phyloP scores from a whole-genome alignment of 2,113 vertebrate species.

The Indicator indicator region DNA sequence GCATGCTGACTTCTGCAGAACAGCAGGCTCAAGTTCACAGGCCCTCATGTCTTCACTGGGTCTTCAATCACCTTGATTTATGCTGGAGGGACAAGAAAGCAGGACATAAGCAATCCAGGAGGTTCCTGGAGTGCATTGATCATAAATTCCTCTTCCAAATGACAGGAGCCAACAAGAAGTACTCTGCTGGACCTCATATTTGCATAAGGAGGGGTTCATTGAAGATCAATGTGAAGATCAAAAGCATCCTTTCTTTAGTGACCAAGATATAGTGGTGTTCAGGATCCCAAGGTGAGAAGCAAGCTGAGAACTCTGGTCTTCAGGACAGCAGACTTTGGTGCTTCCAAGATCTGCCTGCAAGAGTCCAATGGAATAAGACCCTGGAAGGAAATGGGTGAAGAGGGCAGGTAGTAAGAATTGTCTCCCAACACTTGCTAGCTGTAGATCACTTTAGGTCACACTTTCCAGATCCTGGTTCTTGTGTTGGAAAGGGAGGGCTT shows the following conservation, averaged over 20 bases:
- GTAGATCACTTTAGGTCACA: not conserved
- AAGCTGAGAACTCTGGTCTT: not conserved
- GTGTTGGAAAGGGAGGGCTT: not conserved
- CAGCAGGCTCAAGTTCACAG: not conserved
- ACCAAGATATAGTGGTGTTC: too few species aligned
- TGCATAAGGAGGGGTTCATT: too few species aligned
- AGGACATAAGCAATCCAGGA: too few species aligned
- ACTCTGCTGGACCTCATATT: too few species aligned
- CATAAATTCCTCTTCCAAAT: too few species aligned
- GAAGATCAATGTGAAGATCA: too few species aligned
- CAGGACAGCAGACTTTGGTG: not conserved
- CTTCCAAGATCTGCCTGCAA: not conserved
- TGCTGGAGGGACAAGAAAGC: too few species aligned
- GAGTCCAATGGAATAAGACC: not conserved
- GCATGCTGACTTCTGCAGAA: not conserved
- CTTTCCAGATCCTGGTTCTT: not conserved
- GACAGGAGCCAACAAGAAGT: too few species aligned
- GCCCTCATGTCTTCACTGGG: not conserved
- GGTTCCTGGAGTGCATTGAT: too few species aligned
- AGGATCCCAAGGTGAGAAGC: not conserved
- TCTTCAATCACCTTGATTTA: too few species aligned
- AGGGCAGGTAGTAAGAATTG: not conserved
- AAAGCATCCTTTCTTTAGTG: too few species aligned
- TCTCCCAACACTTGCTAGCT: not conserved
- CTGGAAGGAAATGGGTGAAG: not conserved